Conservation (phyloP, 2,797 vertebrate species). For the Enteromius thamalakanensis region DNA sequence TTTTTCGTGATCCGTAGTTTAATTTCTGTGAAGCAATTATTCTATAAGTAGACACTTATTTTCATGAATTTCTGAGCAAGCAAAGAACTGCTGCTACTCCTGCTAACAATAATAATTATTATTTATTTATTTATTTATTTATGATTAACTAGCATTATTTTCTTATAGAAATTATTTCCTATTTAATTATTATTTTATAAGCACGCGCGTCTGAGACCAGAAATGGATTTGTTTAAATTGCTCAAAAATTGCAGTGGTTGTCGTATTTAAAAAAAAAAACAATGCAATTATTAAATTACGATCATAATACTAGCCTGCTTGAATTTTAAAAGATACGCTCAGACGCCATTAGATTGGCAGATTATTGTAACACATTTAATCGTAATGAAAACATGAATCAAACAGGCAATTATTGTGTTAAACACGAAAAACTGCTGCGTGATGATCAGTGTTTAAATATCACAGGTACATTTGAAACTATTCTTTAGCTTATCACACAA, state of each 20-base stretch:
- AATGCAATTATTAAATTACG: conserved; percentile 11
- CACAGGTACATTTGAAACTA: background rate
- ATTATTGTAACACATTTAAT: background rate
- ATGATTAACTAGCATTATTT: background rate
- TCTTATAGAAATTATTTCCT: background rate
- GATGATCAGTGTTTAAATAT: background rate
- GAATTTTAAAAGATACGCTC: background rate
- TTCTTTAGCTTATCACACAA: background rate
- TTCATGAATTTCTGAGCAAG: background rate
- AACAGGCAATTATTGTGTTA: background rate
- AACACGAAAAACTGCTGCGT: background rate
- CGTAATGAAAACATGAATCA: background rate
- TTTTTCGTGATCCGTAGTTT: background rate
- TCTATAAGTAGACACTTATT: background rate
- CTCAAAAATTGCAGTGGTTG: conserved; percentile 1
- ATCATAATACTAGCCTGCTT: background rate
- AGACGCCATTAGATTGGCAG: background rate
- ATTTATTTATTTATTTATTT: background rate
- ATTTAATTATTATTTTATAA: background rate
- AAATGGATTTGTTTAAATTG: background rate
- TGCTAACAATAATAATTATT: background rate
- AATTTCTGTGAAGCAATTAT: background rate
- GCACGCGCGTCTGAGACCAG: background rate
- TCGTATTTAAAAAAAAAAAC: background rate
- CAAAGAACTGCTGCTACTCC: background rate